These are phyloP conservation scores for Henricia sp. DNA, from an alignment of 53 echinoderm and acorn worm genomes.

Conservation along the genomic window DNA sequence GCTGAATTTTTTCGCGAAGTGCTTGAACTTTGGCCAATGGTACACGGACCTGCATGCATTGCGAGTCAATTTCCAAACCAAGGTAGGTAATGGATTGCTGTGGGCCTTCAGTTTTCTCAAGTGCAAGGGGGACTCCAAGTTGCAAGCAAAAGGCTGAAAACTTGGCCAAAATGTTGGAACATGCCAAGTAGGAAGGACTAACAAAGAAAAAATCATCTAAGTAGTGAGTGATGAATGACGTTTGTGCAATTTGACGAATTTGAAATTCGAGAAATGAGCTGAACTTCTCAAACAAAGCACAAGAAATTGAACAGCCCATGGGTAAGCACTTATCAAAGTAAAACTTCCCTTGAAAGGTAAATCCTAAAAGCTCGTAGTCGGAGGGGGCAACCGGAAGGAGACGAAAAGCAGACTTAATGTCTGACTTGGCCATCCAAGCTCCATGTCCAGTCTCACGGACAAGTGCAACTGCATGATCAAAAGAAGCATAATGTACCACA, in stretches of 20 bases:
- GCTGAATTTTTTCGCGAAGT: neutral
- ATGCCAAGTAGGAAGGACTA: neutral
- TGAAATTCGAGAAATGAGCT: conserved; percentile 2
- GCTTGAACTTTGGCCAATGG: neutral
- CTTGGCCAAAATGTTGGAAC: neutral
- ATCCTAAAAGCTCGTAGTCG: no score
- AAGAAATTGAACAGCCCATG: neutral
- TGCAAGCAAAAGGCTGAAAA: neutral
- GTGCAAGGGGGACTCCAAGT: neutral
- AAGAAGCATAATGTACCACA: neutral
- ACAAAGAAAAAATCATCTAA: conserved; percentile 15
- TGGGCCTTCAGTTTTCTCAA: conserved; percentile 19
- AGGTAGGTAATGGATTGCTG: neutral
- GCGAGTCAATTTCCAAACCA: conserved; percentile 9
- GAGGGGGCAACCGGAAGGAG: no score
- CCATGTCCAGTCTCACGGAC: no score
- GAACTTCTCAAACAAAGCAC: conserved; percentile 15
- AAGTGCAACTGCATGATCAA: neutral
- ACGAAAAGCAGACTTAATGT: no score
- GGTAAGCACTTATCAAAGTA: no score
- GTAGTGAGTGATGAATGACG: neutral
- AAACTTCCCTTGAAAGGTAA: no score
- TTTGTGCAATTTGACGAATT: neutral
- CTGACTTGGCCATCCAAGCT: no score
- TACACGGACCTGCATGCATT: neutral